Percentiles rank a stretch among this genome's conserved stretches.
Evolutionary conservation across 2,888 invertebrate genomes (phyloP).

Genomic region (Cephalotes varians): DNA sequence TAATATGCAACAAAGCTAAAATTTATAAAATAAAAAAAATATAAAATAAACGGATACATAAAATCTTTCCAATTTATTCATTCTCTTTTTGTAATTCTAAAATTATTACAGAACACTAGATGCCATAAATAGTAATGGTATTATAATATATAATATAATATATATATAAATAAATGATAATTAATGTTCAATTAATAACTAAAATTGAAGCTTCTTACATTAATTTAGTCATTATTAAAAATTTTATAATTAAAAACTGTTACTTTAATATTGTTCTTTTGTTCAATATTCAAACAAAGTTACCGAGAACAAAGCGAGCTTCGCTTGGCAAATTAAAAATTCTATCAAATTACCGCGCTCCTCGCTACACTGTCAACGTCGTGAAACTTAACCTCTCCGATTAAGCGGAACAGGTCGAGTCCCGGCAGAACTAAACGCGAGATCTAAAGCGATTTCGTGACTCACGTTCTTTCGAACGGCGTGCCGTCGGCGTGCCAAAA

Average conservation of each 20-base stretch:
- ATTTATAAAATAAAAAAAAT: slow-evolving; percentile 5
- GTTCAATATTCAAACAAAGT: slow-evolving; percentile 20
- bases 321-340: neutral
- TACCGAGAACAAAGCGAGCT: neutral
- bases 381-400: slow-evolving; percentile 54
- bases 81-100: neutral
- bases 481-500: slow-evolving; percentile 47
- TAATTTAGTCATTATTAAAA: neutral
- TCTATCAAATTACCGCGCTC: neutral
- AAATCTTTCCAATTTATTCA: neutral
- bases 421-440: neutral
- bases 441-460: slow-evolving; percentile 28
- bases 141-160: no score
- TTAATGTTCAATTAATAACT: slow-evolving; percentile 1
- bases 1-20: neutral
- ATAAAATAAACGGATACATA: neutral
- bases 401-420: neutral
- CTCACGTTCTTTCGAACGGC: slow-evolving; percentile 60
- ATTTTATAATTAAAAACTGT: neutral
- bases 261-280: neutral
- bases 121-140: no score
- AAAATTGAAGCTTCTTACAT: neutral
- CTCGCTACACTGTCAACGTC: neutral
- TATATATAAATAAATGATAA: no score
- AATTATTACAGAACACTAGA: neutral